Evolutionary conservation across 2,113 vertebrate species (phyloP).

Genomic region (Pluvianellus socialis): DNA sequence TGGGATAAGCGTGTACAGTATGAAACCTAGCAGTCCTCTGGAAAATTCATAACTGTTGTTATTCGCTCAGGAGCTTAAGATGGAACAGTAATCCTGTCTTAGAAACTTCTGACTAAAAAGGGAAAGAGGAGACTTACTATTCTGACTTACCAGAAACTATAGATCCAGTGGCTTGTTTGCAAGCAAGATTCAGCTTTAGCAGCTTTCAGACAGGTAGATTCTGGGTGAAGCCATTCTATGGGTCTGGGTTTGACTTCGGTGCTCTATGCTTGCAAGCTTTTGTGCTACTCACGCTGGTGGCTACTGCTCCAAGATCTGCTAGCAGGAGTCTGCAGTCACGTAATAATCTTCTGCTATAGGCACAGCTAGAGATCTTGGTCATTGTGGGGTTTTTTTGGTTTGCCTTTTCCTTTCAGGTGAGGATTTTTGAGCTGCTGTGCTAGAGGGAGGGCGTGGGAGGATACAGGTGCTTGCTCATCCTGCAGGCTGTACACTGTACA

Average conservation of each 20-base stretch:
- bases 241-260: background rate
- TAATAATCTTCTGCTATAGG: background rate
- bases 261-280: background rate
- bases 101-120: background rate
- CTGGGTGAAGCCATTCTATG: background rate
- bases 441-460: background rate
- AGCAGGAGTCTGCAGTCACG: background rate
- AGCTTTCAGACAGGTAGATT: background rate
- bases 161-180: background rate
- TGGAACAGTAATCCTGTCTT: background rate
- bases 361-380: background rate
- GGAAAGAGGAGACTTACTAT: background rate
- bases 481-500: background rate
- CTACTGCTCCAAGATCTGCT: background rate
- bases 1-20: background rate
- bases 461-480: background rate
- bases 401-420: background rate
- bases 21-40: background rate
- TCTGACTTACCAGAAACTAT: background rate
- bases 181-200: background rate
- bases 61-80: background rate
- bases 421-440: background rate
- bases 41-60: background rate
- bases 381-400: background rate
- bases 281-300: background rate